Conservation (phyloP, 2,113 vertebrate genomes). For the Thalassarche chlororhynchos region DNA sequence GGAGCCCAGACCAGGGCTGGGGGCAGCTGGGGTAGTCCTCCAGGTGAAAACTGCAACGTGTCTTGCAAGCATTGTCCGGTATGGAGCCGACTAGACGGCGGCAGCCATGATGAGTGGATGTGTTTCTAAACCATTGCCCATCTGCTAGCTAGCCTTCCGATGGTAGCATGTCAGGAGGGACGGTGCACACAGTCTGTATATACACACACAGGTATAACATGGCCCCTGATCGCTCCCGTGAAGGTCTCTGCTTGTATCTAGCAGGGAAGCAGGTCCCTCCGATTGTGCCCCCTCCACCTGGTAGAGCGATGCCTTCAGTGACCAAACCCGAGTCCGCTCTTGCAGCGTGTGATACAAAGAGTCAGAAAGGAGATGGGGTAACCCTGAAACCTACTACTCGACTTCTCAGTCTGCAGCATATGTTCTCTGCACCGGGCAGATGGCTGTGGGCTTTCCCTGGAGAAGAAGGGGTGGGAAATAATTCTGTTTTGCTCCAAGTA, state of each 20-base stretch:
- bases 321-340: background rate
- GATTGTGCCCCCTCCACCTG: background rate
- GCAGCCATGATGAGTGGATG: background rate
- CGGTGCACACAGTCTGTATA: background rate
- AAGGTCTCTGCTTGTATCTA: background rate
- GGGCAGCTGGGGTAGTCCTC: background rate
- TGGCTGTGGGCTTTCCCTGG: background rate
- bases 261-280: background rate
- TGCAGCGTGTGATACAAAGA: background rate
- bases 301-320: fast-evolving
- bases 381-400: background rate
- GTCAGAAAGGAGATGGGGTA: background rate
- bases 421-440: background rate
- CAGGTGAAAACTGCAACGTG: background rate
- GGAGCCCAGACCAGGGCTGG: background rate
- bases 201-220: background rate
- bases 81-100: background rate
- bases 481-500: background rate
- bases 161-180: background rate
- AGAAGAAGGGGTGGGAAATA: background rate
- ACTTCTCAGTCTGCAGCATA: background rate
- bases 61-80: fast-evolving
- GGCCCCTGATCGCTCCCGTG: fast-evolving
- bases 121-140: background rate
- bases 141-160: background rate